phyloP scores from a whole-genome alignment of 2,888 invertebrate species.

The Thyatira batis region DNA sequence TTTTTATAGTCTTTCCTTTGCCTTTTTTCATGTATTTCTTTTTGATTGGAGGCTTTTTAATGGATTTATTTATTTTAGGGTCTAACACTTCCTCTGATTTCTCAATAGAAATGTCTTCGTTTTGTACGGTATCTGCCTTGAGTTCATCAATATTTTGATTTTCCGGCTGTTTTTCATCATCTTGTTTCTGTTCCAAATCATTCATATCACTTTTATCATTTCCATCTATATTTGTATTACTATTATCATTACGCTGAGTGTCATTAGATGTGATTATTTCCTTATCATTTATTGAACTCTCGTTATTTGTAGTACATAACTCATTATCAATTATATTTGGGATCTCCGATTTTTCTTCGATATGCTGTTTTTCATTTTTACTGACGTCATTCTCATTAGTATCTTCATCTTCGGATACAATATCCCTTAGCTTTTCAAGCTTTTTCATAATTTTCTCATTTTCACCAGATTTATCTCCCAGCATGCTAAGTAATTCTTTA shows the following conservation, averaged over 20 bases:
- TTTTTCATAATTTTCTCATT: slow-evolving; percentile 81
- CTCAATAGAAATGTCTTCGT: not conserved
- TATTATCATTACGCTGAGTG: not conserved
- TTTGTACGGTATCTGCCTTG: not conserved
- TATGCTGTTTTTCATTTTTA: slow-evolving; percentile 4
- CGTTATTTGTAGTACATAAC: not conserved
- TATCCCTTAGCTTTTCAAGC: slow-evolving; percentile 80
- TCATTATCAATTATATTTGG: not conserved
- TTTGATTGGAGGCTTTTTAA: slow-evolving; percentile 18
- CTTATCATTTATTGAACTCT: not conserved
- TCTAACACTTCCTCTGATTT: not conserved
- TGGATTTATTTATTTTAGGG: slow-evolving; percentile 7
- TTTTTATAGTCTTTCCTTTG: slow-evolving; percentile 24
- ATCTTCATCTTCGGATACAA: slow-evolving; percentile 77
- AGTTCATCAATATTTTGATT: not conserved
- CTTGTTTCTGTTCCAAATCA: not conserved
- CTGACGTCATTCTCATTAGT: slow-evolving; percentile 19
- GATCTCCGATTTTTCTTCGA: not conserved
- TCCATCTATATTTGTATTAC: too few relatives aligned
- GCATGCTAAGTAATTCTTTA: slow-evolving; percentile 67
- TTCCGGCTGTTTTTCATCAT: not conserved
- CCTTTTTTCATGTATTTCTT: slow-evolving; percentile 26
- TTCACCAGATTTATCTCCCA: slow-evolving; percentile 64
- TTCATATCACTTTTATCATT: slow-evolving; percentile 1
- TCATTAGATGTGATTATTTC: too few relatives aligned